A percentile compares a stretch with the other conserved stretches of the same genome.
Evolutionary conservation across 1,140 invertebrate genomes (phyloP).

Genomic region (Zeugodacus cucurbitae): DNA sequence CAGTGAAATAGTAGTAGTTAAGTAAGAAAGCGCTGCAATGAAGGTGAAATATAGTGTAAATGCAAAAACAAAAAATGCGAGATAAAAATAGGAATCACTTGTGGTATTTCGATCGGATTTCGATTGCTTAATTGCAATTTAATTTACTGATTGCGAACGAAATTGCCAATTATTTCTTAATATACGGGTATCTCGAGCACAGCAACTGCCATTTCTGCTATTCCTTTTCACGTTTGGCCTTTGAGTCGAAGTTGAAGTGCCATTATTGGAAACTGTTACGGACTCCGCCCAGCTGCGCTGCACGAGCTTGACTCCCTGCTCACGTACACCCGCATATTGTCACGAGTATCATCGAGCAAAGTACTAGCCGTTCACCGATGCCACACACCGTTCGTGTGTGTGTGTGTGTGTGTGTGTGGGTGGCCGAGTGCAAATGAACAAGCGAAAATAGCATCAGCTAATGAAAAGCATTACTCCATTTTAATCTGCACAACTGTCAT

Average conservation of each 20-base stretch:
- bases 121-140: constrained; percentile 45
- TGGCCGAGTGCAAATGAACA: neutral
- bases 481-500: constrained; percentile 22
- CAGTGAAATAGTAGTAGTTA: neutral
- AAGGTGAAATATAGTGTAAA: constrained; percentile 4
- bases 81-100: constrained; percentile 1
- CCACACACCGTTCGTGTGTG: neutral
- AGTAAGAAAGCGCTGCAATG: neutral
- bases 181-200: constrained; percentile 30
- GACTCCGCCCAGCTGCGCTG: neutral
- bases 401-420: neutral
- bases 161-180: constrained; percentile 40
- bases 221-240: neutral
- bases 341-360: neutral
- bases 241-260: neutral
- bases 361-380: neutral
- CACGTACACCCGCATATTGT: neutral
- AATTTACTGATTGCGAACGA: constrained; percentile 42
- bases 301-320: neutral
- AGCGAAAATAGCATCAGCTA: constrained; percentile 27
- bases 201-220: neutral
- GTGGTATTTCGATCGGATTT: constrained; percentile 39
- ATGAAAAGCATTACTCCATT: constrained; percentile 16
- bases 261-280: neutral
- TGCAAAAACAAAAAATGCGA: neutral